Base-by-base conservation (phyloP, 2,888 invertebrate species). In the Microctonus brassicae region DNA sequence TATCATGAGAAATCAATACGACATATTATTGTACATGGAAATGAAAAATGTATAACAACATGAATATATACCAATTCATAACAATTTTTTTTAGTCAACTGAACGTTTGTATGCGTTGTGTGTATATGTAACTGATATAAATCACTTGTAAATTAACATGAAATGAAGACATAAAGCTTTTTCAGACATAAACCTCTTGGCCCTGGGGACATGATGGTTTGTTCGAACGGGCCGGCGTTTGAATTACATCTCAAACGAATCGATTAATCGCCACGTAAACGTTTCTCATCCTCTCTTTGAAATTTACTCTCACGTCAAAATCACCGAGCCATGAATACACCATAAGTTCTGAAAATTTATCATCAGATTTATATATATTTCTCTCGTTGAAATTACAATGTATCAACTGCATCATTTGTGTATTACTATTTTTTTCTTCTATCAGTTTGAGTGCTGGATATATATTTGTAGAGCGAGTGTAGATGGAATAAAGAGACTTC, bases 351-450 rank as follows among this genome's bases (percentile, higher is more conserved):
- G 26, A 66, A 36, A 62, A 72, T 72, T 72, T 69, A 63, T 47
- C 29, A n/a, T 29, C 42, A 73, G 71, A 71, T 71, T n/a, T n/a
- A n/a, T 73, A n/a, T 73, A 72, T 69, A 55, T 68, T 69, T 69
- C 61, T 73, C 64, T 57, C 57, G 67, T 61, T 70, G 69, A 73
- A 69, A 75, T 70, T 60, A 22, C 57, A 42, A 60, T 39, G 66
- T 60, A 70, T 72, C 63, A 73, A 66, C 70, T 72, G 68, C 64
- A 73, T 65, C 70, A 66, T 69, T 33, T 29, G 33, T 33, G 61
- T 26, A 13, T 22, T 34, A 1, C 17, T 47, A 39, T 42, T 9
- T 20, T 47, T 20, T 17, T 17, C 55, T 26, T 29, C 29, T 29
- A 5, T 3, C 53, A 52, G n/a, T 33, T n/a, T 53, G 2, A 24